Conservation (phyloP, 2,888 invertebrate genomes). For the Cantharis rufa region DNA sequence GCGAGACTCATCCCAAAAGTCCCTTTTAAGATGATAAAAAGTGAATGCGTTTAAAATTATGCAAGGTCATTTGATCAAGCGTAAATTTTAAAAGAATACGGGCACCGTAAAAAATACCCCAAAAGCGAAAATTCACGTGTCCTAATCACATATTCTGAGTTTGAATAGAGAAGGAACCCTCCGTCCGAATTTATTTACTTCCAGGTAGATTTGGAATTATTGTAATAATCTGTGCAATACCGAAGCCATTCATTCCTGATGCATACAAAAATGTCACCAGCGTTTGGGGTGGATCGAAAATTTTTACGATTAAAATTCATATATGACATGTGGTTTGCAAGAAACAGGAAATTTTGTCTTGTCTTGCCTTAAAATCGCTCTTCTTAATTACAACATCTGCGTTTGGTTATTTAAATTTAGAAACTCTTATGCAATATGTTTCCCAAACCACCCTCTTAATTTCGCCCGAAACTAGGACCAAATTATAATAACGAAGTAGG, state of each 20-base stretch:
- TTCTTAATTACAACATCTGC: conserved; percentile 11
- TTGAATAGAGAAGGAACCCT: conserved; percentile 5
- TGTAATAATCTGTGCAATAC: neutral
- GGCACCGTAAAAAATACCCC: conserved; percentile 14
- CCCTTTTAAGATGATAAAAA: conserved; percentile 10
- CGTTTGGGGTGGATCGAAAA: neutral
- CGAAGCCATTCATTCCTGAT: neutral
- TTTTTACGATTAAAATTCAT: neutral
- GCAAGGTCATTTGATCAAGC: conserved; percentile 21
- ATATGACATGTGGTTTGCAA: neutral
- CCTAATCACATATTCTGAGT: conserved; percentile 13
- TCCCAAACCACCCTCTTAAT: neutral
- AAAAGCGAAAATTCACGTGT: conserved; percentile 23
- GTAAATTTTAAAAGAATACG: conserved; percentile 22
- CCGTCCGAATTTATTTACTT: too few species aligned
- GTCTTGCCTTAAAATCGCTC: neutral
- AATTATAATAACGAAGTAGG: neutral
- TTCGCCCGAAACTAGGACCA: neutral
- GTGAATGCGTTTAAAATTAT: conserved; percentile 25
- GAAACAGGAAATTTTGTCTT: conserved; percentile 1
- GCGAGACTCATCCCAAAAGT: conserved; percentile 14
- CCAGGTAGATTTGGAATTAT: conserved; percentile 15
- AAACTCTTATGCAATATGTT: neutral
- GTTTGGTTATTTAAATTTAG: conserved; percentile 4
- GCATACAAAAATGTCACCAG: neutral